Evolutionary conservation across 1,140 invertebrate species (phyloP).

Genomic region (Drosophila chauvacae): DNA sequence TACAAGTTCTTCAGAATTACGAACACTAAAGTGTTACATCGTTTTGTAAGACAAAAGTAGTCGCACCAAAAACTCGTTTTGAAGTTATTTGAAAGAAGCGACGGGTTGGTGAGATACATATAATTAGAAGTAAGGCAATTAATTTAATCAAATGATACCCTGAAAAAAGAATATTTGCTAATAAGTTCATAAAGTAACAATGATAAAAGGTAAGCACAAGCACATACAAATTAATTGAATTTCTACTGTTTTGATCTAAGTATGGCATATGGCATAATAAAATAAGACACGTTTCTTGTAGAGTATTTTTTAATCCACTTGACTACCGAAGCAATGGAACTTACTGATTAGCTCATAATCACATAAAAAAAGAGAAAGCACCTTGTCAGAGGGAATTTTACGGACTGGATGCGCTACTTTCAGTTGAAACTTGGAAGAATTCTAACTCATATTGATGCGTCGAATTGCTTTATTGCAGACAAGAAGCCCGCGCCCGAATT

Average conservation of each 20-base stretch:
- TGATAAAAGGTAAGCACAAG: too few relatives aligned
- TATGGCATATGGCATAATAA: background rate
- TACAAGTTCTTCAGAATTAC: slow-evolving; percentile 17
- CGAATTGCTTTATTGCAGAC: slow-evolving; percentile 44
- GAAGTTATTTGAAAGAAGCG: background rate
- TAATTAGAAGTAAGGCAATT: slow-evolving; percentile 5
- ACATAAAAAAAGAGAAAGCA: slow-evolving; percentile 46
- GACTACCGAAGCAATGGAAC: background rate
- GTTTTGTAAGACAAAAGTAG: background rate
- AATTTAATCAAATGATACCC: background rate
- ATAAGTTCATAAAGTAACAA: background rate
- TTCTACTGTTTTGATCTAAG: too few relatives aligned
- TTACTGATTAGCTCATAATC: slow-evolving; percentile 7
- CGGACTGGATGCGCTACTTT: slow-evolving; percentile 51
- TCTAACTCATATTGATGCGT: slow-evolving; percentile 41
- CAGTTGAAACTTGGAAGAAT: background rate
- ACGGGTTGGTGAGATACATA: background rate
- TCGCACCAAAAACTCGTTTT: slow-evolving; percentile 1
- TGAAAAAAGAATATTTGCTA: background rate
- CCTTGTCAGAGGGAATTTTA: slow-evolving; percentile 25
- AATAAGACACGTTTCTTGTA: background rate
- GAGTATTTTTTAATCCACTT: background rate
- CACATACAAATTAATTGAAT: too few relatives aligned
- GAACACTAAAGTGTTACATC: slow-evolving; percentile 2
- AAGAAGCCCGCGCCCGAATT: slow-evolving; percentile 10